Conservation (phyloP, 2,888 invertebrate genomes). For the Hemithea aestivaria region DNA sequence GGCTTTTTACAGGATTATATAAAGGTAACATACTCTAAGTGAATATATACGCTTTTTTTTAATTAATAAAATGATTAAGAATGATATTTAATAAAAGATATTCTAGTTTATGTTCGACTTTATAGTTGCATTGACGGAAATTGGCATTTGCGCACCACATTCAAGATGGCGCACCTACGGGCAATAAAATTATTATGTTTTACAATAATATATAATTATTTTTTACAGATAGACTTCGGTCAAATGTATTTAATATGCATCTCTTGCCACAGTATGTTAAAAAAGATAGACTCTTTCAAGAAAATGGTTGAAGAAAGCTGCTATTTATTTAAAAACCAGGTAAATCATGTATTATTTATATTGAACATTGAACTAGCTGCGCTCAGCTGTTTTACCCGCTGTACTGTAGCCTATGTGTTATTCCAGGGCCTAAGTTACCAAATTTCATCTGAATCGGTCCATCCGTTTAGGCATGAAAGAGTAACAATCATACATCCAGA, state of each 20-base stretch:
- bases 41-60: background rate
- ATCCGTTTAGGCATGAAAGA: too few relatives aligned
- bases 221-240: slow-evolving; percentile 37
- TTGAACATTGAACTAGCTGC: too few relatives aligned
- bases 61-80: too few relatives aligned
- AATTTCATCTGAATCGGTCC: too few relatives aligned
- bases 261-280: slow-evolving; percentile 46
- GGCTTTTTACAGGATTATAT: slow-evolving; percentile 37
- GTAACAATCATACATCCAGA: too few relatives aligned
- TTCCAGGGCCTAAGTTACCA: too few relatives aligned
- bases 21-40: slow-evolving; percentile 36
- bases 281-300: slow-evolving; percentile 46
- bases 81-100: too few relatives aligned
- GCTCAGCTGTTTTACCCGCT: too few relatives aligned
- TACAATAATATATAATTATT: slow-evolving; percentile 5
- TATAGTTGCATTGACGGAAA: slow-evolving; percentile 12
- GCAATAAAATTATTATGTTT: background rate
- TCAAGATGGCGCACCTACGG: slow-evolving; percentile 34
- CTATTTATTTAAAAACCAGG: slow-evolving; percentile 37
- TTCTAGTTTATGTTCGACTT: background rate
- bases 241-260: slow-evolving; percentile 36
- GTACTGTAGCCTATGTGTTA: too few relatives aligned
- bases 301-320: slow-evolving; percentile 40
- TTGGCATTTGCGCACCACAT: slow-evolving; percentile 32
- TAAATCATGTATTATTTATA: slow-evolving; percentile 19